These are phyloP conservation scores for Zaprionus davidi DNA, from an alignment of 1,140 invertebrate genomes.

Conservation along the genomic window DNA sequence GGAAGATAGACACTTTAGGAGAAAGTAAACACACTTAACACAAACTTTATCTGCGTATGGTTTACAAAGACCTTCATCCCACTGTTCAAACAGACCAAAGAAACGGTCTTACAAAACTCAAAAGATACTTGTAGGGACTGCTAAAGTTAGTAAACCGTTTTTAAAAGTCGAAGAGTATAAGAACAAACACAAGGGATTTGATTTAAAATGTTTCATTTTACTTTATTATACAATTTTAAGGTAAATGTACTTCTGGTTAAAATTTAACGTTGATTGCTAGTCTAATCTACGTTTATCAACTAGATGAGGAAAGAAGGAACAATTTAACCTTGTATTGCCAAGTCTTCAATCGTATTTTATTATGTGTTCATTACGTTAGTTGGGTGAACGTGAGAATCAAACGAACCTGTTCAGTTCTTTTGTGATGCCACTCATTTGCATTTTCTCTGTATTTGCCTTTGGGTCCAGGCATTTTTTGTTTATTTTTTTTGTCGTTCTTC, in stretches of 20 bases:
- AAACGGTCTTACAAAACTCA: not conserved
- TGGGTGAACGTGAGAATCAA: not conserved
- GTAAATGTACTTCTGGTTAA: not conserved
- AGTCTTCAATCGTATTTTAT: conserved; percentile 2
- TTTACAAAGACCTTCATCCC: not conserved
- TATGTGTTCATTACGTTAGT: conserved; percentile 7
- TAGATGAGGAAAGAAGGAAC: not conserved
- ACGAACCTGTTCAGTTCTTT: conserved; percentile 45
- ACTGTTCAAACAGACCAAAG: no score
- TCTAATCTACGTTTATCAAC: not conserved
- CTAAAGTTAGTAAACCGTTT: no score
- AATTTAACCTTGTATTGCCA: not conserved
- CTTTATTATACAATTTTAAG: not conserved
- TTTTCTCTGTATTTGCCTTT: conserved; percentile 62
- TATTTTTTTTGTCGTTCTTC: conserved; percentile 26
- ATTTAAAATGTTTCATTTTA: not conserved
- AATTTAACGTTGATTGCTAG: not conserved
- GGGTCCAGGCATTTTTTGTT: conserved; percentile 40
- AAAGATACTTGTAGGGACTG: not conserved
- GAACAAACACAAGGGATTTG: not conserved
- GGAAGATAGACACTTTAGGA: conserved; percentile 15
- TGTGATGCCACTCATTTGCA: conserved; percentile 71
- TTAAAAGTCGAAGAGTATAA: no score
- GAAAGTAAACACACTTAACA: not conserved
- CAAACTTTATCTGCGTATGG: not conserved